Conservation (phyloP, 2,797 vertebrate species). For the Acanthopagrus latus region DNA sequence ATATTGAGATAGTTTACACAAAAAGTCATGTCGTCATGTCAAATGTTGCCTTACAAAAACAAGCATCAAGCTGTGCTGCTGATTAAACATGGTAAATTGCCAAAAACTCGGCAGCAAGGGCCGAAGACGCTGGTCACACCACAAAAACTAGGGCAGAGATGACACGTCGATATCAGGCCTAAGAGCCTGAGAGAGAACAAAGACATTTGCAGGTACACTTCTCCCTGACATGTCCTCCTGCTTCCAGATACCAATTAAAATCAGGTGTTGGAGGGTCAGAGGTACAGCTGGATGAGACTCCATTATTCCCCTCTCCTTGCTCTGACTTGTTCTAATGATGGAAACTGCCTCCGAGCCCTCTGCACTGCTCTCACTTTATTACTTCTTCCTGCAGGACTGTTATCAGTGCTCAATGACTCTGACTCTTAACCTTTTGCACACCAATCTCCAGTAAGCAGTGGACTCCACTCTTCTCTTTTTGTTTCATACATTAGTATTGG, state of each 20-base stretch:
- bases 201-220: background rate
- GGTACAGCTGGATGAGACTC: background rate
- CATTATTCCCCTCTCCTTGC: background rate
- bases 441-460: background rate
- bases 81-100: no score
- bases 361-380: slow-evolving; percentile 37
- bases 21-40: no score
- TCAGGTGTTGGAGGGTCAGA: background rate
- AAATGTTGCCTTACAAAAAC: no score
- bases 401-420: slow-evolving; percentile 15
- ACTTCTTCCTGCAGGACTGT: slow-evolving; percentile 20
- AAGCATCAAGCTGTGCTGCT: no score
- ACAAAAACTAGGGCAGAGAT: no score
- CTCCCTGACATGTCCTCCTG: background rate
- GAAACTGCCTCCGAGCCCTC: slow-evolving; percentile 19
- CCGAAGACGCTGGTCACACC: no score
- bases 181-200: background rate
- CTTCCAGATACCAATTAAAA: slow-evolving; percentile 21
- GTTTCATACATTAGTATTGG: background rate
- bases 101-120: no score
- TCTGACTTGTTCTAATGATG: slow-evolving; percentile 21
- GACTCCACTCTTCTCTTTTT: slow-evolving; percentile 9
- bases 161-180: no score
- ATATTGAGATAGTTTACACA: no score
- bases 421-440: slow-evolving; percentile 37